Conservation (phyloP, 2,888 invertebrate genomes). For the Chironomus tentans region DNA sequence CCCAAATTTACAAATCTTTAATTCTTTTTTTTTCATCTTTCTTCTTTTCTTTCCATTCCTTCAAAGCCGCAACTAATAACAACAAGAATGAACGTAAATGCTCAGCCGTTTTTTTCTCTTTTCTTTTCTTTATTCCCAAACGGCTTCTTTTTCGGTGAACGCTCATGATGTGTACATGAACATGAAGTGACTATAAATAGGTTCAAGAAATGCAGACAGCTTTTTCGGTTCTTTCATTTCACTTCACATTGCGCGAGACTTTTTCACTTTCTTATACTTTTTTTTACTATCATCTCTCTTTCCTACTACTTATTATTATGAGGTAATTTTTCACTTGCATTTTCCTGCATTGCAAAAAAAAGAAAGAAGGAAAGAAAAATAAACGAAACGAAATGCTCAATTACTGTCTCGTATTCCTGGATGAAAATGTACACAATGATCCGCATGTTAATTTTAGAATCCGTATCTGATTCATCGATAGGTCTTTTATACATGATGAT, state of each 20-base stretch:
- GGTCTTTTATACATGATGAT: not conserved
- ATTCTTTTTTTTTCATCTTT: not conserved
- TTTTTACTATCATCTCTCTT: too few relatives aligned
- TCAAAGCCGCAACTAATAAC: conserved; percentile 5
- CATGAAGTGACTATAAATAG: conserved; percentile 26
- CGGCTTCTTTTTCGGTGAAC: conserved; percentile 14
- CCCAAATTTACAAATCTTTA: not conserved
- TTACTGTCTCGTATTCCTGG: too few relatives aligned
- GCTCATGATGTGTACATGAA: conserved; percentile 17
- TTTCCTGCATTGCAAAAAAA: too few relatives aligned
- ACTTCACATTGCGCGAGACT: not conserved
- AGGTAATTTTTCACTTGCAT: too few relatives aligned
- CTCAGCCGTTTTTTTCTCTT: conserved; percentile 8
- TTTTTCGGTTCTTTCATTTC: not conserved
- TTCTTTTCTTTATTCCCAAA: not conserved
- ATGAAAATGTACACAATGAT: too few relatives aligned
- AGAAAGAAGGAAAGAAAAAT: too few relatives aligned
- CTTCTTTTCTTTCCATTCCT: not conserved
- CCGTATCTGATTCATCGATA: too few relatives aligned
- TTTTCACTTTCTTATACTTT: too few relatives aligned
- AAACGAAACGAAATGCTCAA: too few relatives aligned
- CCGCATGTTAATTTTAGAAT: too few relatives aligned
- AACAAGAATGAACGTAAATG: conserved; percentile 3
- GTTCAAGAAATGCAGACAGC: conserved; percentile 25
- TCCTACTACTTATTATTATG: too few relatives aligned